A percentile compares a stretch with the other conserved stretches of the same genome.
Evolutionary conservation across 1,140 invertebrate genomes (phyloP).

Genomic region (Lepidotrigona ventralis): DNA sequence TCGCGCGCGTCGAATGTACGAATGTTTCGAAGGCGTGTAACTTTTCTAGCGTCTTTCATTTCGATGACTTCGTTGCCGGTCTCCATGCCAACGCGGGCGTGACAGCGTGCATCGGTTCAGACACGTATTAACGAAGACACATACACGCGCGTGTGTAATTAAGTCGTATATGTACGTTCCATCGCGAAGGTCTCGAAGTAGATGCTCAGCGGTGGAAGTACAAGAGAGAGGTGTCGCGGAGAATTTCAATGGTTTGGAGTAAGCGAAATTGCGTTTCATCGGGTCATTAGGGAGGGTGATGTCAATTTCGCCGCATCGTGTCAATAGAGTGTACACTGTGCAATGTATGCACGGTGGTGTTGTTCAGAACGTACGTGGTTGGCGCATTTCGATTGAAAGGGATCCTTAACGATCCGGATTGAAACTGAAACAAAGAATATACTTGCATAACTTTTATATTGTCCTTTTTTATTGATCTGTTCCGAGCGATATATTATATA

Average conservation of each 20-base stretch:
- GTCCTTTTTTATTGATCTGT: too few relatives aligned
- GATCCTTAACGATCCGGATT: too few relatives aligned
- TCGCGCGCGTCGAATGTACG: neutral
- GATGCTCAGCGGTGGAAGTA: neutral
- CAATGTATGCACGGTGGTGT: too few relatives aligned
- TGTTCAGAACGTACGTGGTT: too few relatives aligned
- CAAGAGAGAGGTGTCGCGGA: neutral
- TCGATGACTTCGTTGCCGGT: neutral
- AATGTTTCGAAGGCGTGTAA: neutral
- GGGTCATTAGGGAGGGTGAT: too few relatives aligned
- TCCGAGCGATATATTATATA: too few relatives aligned
- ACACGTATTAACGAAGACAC: neutral
- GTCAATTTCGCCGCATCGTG: neutral
- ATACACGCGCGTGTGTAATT: neutral
- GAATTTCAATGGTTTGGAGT: neutral
- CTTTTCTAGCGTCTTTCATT: slow-evolving; percentile 1
- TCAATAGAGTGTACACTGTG: neutral
- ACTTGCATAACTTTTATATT: too few relatives aligned
- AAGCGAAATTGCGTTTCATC: neutral
- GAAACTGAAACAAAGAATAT: too few relatives aligned
- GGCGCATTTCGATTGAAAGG: too few relatives aligned
- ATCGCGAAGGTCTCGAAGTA: slow-evolving; percentile 18
- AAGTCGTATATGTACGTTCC: neutral
- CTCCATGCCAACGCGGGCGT: neutral
- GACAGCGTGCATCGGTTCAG: neutral